Evolutionary conservation across 2,113 vertebrate species (phyloP).

Genomic region (Dromas ardeola): DNA sequence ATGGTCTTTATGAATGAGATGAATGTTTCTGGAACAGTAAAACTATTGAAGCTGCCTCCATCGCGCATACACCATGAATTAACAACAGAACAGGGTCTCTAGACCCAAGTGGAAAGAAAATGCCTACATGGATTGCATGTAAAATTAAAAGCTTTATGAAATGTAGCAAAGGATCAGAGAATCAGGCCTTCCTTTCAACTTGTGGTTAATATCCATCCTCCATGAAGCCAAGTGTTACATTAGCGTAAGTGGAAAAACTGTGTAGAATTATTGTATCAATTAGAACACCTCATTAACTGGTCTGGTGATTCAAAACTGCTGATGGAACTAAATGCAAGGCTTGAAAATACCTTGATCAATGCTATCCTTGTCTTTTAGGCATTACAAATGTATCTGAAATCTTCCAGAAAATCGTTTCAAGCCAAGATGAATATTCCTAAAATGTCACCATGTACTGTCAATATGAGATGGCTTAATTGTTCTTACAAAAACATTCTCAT

Average conservation of each 20-base stretch:
- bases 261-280: conserved; percentile 13
- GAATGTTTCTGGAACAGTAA: not conserved
- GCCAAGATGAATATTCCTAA: not conserved
- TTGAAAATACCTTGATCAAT: conserved; percentile 16
- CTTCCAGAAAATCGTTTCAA: not conserved
- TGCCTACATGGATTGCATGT: not conserved
- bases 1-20: not conserved
- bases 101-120: conserved; percentile 36
- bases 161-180: conserved; percentile 15
- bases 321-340: conserved; percentile 12
- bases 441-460: not conserved
- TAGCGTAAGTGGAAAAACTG: conserved; percentile 13
- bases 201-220: not conserved
- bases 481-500: not conserved
- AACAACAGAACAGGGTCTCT: not conserved
- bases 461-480: not conserved
- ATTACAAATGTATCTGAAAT: not conserved
- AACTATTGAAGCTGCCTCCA: not conserved
- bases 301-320: conserved; percentile 30
- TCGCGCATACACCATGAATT: not conserved
- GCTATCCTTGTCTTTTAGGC: not conserved
- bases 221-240: not conserved
- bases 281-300: conserved; percentile 32
- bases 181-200: conserved; percentile 30
- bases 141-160: conserved; percentile 51